Base-by-base conservation (phyloP, 2,797 vertebrate species). In the Oreochromis mossambicus region DNA sequence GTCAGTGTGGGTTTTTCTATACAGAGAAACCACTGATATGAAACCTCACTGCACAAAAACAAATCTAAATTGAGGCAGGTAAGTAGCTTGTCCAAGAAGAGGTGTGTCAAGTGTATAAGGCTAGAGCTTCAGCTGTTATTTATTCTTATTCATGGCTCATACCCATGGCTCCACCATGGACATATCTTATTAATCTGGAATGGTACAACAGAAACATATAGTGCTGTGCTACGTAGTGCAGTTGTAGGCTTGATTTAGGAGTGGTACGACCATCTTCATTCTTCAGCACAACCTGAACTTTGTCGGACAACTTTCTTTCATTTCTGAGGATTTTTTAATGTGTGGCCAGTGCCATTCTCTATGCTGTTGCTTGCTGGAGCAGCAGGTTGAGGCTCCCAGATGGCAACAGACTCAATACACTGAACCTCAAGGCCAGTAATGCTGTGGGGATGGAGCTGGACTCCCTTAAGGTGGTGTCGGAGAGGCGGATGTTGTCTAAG, bases 401-500 rank as follows among this genome's bases (percentile, higher is more conserved):
- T 0, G 9, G 29, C 56, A 61, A 61, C 19, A 34, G 56, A 34
- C 29, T 34, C 8, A 1, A 58, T 34, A 58, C 15, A 34, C 56
- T 61, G 29, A 61, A 34, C 56, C 29, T 19, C 5, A 61, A 58
- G 29, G 32, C 29, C 56, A 19, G 0, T 58, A 58, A 58, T 58
- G 55, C 55, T 56, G 3, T 32, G 14, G 55, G 26, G 55, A 56
- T 58, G 26, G 55, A 58, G 26, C 55, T 32, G 6, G 29, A 32
- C 29, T 1, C 0, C 55, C 26, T 56, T 56, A 56, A 56, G 55
- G 55, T 58, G 55, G 3, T 17, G 55, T 58, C 0, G 8, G 55
- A 17, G 55, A 0, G 26, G 26, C 26, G 0, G 26, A 58, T 58
- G 26, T 10, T 32, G 55, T 58, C 14, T 8, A 58, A 32, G 55